Evolutionary conservation across 2,888 invertebrate genomes (phyloP).

Genomic region (Lymantria monacha): DNA sequence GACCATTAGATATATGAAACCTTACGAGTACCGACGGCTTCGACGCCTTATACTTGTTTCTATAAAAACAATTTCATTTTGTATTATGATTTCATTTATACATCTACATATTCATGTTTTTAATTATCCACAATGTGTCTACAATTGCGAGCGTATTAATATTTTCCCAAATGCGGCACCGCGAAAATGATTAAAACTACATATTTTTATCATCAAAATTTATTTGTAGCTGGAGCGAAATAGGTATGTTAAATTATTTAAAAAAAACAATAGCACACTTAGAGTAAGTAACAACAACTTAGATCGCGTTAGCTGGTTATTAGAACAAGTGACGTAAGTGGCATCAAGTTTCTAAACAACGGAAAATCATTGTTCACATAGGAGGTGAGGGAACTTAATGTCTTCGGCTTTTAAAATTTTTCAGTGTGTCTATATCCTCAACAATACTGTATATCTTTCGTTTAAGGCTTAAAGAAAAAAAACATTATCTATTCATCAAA

Average conservation of each 20-base stretch:
- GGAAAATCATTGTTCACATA: constrained; percentile 46
- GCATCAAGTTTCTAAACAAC: constrained; percentile 52
- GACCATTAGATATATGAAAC: constrained; percentile 41
- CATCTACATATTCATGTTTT: neutral
- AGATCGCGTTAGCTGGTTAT: constrained; percentile 39
- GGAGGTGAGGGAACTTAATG: constrained; percentile 42
- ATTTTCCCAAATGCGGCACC: neutral
- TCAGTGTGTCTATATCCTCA: constrained; percentile 6
- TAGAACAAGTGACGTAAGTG: constrained; percentile 46
- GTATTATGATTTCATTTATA: neutral
- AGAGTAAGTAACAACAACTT: constrained; percentile 30
- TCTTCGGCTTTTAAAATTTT: constrained; percentile 35
- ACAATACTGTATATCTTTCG: too few relatives aligned
- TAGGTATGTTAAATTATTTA: constrained; percentile 20
- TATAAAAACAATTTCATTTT: too few relatives aligned
- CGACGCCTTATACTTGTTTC: neutral
- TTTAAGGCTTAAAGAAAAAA: too few relatives aligned
- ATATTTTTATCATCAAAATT: constrained; percentile 17
- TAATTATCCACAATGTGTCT: neutral
- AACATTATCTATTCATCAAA: too few relatives aligned
- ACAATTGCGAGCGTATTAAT: constrained; percentile 8
- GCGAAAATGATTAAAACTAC: constrained; percentile 18
- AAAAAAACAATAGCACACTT: constrained; percentile 33
- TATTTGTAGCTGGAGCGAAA: constrained; percentile 46
- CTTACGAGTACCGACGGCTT: constrained; percentile 33